These are phyloP conservation scores for Pterocles burchelli DNA, from an alignment of 2,113 vertebrate genomes.

Conservation along the genomic window DNA sequence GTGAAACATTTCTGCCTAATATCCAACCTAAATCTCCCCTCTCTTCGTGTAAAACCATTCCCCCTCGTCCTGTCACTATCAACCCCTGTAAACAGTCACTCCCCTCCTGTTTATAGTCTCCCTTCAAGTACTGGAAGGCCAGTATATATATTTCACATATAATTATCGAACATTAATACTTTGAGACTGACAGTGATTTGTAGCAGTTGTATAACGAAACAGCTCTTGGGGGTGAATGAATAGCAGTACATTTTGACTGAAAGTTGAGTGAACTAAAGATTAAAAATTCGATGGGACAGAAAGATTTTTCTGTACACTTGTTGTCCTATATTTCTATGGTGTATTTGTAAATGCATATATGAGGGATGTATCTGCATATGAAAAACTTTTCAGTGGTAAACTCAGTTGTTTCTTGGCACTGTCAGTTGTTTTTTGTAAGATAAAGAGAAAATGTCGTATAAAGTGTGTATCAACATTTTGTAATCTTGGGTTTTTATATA, in stretches of 20 bases:
- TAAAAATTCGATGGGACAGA: neutral
- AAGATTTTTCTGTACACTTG: neutral
- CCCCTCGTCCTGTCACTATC: no score
- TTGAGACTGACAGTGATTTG: neutral
- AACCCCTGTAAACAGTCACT: no score
- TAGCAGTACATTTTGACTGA: neutral
- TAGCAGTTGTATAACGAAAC: neutral
- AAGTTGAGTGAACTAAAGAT: neutral
- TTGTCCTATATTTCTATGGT: neutral
- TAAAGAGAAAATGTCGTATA: neutral
- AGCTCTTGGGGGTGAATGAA: neutral
- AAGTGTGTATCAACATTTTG: neutral
- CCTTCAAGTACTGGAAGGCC: no score
- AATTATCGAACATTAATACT: constrained; percentile 20
- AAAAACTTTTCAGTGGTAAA: neutral
- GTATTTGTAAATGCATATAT: neutral
- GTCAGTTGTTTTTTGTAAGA: neutral
- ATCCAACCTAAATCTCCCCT: no score
- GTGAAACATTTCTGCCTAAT: no score
- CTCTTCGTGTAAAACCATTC: no score
- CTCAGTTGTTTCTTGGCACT: neutral
- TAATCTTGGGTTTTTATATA: neutral
- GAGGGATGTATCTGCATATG: neutral
- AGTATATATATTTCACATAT: neutral
- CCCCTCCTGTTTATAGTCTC: no score